Percentiles rank a stretch among this genome's conserved stretches.
phyloP scores from a whole-genome alignment of 2,797 vertebrate species.

The Sylvilagus floridanus region DNA sequence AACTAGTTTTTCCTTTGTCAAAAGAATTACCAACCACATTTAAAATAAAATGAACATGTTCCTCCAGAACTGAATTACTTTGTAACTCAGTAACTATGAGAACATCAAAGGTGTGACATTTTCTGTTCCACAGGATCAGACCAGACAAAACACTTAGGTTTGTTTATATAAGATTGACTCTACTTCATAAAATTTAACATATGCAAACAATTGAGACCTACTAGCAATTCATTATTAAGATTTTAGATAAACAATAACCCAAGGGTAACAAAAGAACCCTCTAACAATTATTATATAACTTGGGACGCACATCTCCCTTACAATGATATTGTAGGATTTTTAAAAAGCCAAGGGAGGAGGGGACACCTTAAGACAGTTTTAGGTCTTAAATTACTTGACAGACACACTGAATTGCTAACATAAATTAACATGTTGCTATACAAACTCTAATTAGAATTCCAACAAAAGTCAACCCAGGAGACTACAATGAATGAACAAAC shows the following conservation, averaged over 20 bases:
- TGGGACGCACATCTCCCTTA: conserved; percentile 32
- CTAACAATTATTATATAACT: conserved; percentile 50
- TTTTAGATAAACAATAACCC: conserved; percentile 24
- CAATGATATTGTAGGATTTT: background rate
- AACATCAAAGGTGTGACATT: background rate
- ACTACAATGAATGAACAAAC: conserved; percentile 39
- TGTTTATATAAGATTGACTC: conserved; percentile 4
- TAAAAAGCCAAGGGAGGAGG: conserved; percentile 25
- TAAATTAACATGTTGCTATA: conserved; percentile 49
- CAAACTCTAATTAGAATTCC: conserved; percentile 56
- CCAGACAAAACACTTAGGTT: conserved; percentile 3
- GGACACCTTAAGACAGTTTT: conserved; percentile 44
- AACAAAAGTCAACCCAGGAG: conserved; percentile 50
- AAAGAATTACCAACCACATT: conserved; percentile 24
- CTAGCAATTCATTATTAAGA: conserved; percentile 52
- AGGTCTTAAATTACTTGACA: conserved; percentile 43
- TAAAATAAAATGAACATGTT: conserved; percentile 25
- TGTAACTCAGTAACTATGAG: conserved; percentile 50
- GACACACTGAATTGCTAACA: conserved; percentile 10
- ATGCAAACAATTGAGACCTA: conserved; percentile 45
- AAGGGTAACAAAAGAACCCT: conserved; percentile 49
- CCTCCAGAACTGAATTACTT: conserved; percentile 7
- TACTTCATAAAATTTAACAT: conserved; percentile 60
- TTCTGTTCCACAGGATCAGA: conserved; percentile 17
- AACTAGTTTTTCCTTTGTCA: conserved; percentile 26